phyloP scores from a whole-genome alignment of 2,888 invertebrate genomes.

The Erynnis tages region DNA sequence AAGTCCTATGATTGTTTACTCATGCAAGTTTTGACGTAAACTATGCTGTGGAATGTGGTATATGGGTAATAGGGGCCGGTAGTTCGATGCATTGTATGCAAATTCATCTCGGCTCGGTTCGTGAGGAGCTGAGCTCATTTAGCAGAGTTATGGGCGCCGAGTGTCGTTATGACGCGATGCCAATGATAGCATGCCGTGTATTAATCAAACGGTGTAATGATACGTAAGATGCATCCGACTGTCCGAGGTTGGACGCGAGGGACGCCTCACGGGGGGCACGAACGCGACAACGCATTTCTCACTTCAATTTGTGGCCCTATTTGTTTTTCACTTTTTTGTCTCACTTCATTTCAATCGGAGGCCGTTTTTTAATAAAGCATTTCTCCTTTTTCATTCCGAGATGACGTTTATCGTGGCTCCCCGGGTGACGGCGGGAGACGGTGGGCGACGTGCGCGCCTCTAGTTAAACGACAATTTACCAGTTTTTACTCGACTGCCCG shows the following conservation, averaged over 20 bases:
- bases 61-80: slow-evolving; percentile 39
- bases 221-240: slow-evolving; percentile 37
- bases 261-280: slow-evolving; percentile 38
- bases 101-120: slow-evolving; percentile 54
- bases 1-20: slow-evolving; percentile 26
- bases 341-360: slow-evolving; percentile 70
- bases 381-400: slow-evolving; percentile 71
- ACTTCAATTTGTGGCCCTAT: slow-evolving; percentile 72
- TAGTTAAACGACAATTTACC: slow-evolving; percentile 75
- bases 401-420: slow-evolving; percentile 77
- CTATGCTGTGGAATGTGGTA: slow-evolving; percentile 48
- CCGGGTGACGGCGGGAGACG: slow-evolving; percentile 62
- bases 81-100: slow-evolving; percentile 68
- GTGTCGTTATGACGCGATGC: slow-evolving; percentile 54
- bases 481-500: slow-evolving; percentile 68
- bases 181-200: slow-evolving; percentile 56
- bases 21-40: slow-evolving; percentile 25
- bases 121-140: slow-evolving; percentile 61
- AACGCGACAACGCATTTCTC: slow-evolving; percentile 75
- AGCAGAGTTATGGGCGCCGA: slow-evolving; percentile 59
- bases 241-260: slow-evolving; percentile 36
- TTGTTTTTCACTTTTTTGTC: slow-evolving; percentile 67
- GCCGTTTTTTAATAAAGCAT: slow-evolving; percentile 64
- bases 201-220: slow-evolving; percentile 68
- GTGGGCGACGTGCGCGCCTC: slow-evolving; percentile 55